Evolutionary conservation across 2,888 invertebrate species (phyloP), one percentile per base, ranked within the genome.

Genomic region (Drosophila maculinotata): DNA sequence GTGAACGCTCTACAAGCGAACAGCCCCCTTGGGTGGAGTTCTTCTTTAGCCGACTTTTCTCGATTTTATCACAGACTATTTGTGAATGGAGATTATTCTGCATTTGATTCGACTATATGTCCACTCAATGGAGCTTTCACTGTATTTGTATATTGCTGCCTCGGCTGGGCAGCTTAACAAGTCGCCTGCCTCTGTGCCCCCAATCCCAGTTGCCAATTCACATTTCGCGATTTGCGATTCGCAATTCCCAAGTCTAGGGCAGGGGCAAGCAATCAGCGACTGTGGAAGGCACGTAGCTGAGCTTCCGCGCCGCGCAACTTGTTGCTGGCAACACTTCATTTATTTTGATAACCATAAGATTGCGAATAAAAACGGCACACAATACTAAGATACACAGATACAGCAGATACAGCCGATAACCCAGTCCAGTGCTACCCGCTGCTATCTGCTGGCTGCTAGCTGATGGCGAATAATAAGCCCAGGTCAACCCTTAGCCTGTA

Each of bases 331-430:
- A 85, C 82, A 87, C 87, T 87, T 83, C 86, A 83, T 83, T 83
- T 85, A 83, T 85, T 82, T 85, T 83, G 86, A 83, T 83, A 83
- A 85, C 71, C 87, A 87, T 85, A 87, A 79, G 83, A 85, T 87
- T 85, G 85, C 87, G 76, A 74, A 74, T 71, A 77, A 75, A 53
- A 56, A 33, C 33, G 28, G 10, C 33, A 45, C 6, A 20, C n/a
- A 17, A 15, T 20, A 4, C 20, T 3, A 2, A 20, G 20, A n/a
- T n/a, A 4, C 20, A 20, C 20, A 20, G 20, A n/a, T n/a, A n/a
- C n/a, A 3, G 20, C 33, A 53, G 14, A 38, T 17, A 44, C 25
- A 26, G 23, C 23, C 23, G 23, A 25, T 48, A 36, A 3, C n/a
- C 8, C 25, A 25, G 20, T 33, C 33, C 1, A 10, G 3, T 5